Percentiles rank a stretch among this genome's conserved stretches.
Evolutionary conservation across 1,140 invertebrate species (phyloP).

Genomic region (Gryon sp.): DNA sequence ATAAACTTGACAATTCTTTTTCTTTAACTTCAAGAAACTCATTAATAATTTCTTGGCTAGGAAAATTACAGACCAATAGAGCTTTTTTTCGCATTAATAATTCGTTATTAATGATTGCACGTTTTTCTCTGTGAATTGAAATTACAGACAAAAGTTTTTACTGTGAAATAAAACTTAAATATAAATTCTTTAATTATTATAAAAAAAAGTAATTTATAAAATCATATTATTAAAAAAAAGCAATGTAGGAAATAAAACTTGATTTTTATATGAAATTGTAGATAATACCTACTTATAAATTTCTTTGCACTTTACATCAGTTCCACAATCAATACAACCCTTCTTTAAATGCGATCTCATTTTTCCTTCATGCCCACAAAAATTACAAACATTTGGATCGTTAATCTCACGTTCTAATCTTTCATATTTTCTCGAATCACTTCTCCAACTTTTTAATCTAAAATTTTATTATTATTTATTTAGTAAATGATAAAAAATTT

Average conservation of each 20-base stretch:
- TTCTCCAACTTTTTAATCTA: slow-evolving; percentile 83
- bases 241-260: slow-evolving; percentile 16
- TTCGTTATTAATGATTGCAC: slow-evolving; percentile 83
- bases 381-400: slow-evolving; percentile 82
- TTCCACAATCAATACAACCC: slow-evolving; percentile 83
- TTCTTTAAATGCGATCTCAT: slow-evolving; percentile 81
- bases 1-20: slow-evolving; percentile 74
- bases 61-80: slow-evolving; percentile 83
- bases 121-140: slow-evolving; percentile 80
- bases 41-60: slow-evolving; percentile 85
- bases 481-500: too few species aligned
- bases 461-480: too few species aligned
- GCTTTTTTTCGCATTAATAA: slow-evolving; percentile 85
- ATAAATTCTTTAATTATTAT: not conserved
- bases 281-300: slow-evolving; percentile 65
- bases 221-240: slow-evolving; percentile 7
- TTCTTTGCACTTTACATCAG: slow-evolving; percentile 81
- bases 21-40: slow-evolving; percentile 85
- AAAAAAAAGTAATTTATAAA: not conserved
- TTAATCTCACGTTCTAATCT: slow-evolving; percentile 79
- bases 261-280: not conserved
- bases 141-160: too few species aligned
- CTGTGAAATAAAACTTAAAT: slow-evolving; percentile 15
- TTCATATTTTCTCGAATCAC: slow-evolving; percentile 77
- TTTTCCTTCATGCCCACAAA: slow-evolving; percentile 85